phyloP scores from a whole-genome alignment of 2,888 invertebrate genomes.

The Dolomedes plantarius region DNA sequence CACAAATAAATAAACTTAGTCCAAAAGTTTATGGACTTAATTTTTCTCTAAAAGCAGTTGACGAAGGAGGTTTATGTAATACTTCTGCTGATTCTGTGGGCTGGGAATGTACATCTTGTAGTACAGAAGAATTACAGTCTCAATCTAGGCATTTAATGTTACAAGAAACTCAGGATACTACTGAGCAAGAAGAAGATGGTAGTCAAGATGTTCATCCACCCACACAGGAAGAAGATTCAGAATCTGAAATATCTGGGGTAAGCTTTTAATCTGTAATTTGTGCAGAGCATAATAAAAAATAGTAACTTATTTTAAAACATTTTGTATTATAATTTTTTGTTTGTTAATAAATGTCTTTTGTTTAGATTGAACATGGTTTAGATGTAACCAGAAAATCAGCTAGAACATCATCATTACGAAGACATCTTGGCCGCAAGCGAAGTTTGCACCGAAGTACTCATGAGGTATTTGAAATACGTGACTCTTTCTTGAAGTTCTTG shows the following conservation, averaged over 20 bases:
- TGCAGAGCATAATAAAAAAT: not conserved
- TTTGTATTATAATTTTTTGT: no score
- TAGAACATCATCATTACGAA: constrained; percentile 68
- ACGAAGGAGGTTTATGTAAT: constrained; percentile 52
- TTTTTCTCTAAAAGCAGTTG: constrained; percentile 53
- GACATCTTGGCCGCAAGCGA: constrained; percentile 67
- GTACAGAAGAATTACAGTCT: constrained; percentile 56
- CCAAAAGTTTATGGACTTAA: constrained; percentile 81
- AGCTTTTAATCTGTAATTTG: no score
- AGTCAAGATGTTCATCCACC: constrained; percentile 73
- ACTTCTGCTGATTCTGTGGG: constrained; percentile 61
- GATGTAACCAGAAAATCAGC: constrained; percentile 68
- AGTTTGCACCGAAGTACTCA: constrained; percentile 68
- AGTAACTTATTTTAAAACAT: not conserved
- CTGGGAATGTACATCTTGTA: constrained; percentile 69
- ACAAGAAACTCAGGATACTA: constrained; percentile 49
- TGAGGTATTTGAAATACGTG: constrained; percentile 45
- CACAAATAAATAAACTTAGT: constrained; percentile 80
- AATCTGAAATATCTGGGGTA: constrained; percentile 65
- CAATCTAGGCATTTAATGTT: constrained; percentile 55
- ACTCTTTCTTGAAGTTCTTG: not conserved
- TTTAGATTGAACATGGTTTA: constrained; percentile 59
- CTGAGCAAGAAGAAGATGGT: constrained; percentile 71
- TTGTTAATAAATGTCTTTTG: no score
- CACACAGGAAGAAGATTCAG: constrained; percentile 72